Percentiles rank a stretch among this genome's conserved stretches.
phyloP scores from a whole-genome alignment of 92 coral and sea anemone species.

The Plumapathes pennacea region DNA sequence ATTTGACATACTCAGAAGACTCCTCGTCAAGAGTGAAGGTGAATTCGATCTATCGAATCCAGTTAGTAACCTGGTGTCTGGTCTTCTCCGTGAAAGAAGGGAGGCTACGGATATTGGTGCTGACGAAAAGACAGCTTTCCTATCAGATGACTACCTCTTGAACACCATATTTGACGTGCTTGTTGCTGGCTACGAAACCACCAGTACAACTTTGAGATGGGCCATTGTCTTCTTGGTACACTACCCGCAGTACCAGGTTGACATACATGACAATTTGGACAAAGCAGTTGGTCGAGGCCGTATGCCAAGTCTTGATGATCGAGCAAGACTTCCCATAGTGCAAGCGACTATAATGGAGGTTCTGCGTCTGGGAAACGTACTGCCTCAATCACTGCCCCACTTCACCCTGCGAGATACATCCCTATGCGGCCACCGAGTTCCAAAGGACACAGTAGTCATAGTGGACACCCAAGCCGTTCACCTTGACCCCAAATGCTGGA shows the following conservation, averaged over 20 bases:
- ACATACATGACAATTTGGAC: slow-evolving; percentile 56
- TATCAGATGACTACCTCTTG: slow-evolving; percentile 41
- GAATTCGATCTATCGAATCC: slow-evolving; percentile 8
- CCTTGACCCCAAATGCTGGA: slow-evolving; percentile 56
- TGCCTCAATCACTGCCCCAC: slow-evolving; percentile 44
- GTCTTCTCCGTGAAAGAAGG: slow-evolving; percentile 26
- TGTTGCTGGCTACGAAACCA: slow-evolving; percentile 68
- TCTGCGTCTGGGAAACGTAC: slow-evolving; percentile 54
- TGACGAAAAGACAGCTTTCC: slow-evolving; percentile 11
- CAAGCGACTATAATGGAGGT: slow-evolving; percentile 58
- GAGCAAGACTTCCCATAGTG: slow-evolving; percentile 34
- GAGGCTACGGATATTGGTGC: slow-evolving; percentile 7
- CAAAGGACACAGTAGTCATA: slow-evolving; percentile 48
- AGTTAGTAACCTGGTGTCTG: slow-evolving; percentile 4
- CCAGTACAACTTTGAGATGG: slow-evolving; percentile 62
- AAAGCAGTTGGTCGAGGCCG: slow-evolving; percentile 30
- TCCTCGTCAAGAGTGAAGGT: slow-evolving; percentile 14
- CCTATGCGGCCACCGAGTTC: slow-evolving; percentile 46
- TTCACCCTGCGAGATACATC: slow-evolving; percentile 29
- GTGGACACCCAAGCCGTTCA: slow-evolving; percentile 52
- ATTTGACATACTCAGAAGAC: slow-evolving; percentile 15
- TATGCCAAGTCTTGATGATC: slow-evolving; percentile 23
- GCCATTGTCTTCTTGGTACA: slow-evolving; percentile 46
- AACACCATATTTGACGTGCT: slow-evolving; percentile 52
- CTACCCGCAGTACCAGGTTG: slow-evolving; percentile 55